A percentile compares a stretch with the other conserved stretches of the same genome.
Evolutionary conservation across 1,140 invertebrate genomes (phyloP).

Genomic region (Drosophila yakuba): DNA sequence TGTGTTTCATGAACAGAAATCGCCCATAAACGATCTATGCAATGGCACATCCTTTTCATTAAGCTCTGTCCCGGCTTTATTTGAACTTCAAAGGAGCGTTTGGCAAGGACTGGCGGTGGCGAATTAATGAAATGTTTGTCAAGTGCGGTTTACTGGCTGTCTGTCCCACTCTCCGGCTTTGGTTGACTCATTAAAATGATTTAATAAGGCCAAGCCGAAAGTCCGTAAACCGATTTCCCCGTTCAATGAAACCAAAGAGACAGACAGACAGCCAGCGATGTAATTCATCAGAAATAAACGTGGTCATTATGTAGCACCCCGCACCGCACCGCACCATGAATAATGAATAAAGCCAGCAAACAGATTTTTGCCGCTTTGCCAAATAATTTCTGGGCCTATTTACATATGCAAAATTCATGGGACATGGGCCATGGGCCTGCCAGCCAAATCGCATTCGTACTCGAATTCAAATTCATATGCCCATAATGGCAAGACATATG

Average conservation of each 20-base stretch:
- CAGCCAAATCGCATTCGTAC: conserved; percentile 38
- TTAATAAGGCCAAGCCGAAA: conserved; percentile 56
- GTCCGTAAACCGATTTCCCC: conserved; percentile 33
- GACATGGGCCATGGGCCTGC: background rate
- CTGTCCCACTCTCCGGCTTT: conserved; percentile 32
- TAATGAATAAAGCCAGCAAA: conserved; percentile 66
- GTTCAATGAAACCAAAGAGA: conserved; percentile 19
- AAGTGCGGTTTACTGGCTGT: conserved; percentile 50
- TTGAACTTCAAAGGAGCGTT: conserved; percentile 45
- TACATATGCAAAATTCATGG: conserved; percentile 62
- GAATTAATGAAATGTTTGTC: conserved; percentile 69
- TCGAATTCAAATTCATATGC: conserved; percentile 65
- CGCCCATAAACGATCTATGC: conserved; percentile 48
- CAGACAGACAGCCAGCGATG: conserved; percentile 17
- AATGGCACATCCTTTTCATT: conserved; percentile 34
- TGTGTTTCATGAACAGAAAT: conserved; percentile 1
- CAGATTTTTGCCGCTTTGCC: conserved; percentile 58
- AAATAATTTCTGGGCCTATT: conserved; percentile 60
- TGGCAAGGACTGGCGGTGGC: conserved; percentile 39
- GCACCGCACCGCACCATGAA: conserved; percentile 46
- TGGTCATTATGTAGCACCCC: conserved; percentile 45
- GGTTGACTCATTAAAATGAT: conserved; percentile 80
- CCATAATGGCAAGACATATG: conserved; percentile 61
- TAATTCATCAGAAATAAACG: conserved; percentile 61
- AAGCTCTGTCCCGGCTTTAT: conserved; percentile 29